phyloP scores from a whole-genome alignment of 2,888 invertebrate species.

The Cotesia congregata region DNA sequence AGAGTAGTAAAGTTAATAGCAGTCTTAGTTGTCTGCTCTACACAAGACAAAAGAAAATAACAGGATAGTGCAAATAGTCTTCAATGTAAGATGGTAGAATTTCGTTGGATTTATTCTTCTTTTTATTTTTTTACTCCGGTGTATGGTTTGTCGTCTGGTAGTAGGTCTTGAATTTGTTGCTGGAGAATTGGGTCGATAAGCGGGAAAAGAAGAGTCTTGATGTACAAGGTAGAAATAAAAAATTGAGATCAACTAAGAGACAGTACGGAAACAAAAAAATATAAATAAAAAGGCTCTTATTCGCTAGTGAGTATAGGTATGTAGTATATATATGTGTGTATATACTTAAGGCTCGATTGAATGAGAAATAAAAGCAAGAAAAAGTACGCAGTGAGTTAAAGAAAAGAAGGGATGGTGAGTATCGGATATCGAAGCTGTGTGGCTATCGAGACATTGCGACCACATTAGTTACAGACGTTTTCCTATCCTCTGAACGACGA shows the following conservation, averaged over 20 bases:
- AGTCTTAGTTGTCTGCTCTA: neutral
- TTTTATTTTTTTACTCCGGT: neutral
- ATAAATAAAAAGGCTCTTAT: neutral
- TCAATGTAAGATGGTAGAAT: neutral
- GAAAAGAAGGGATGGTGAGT: neutral
- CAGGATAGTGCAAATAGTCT: neutral
- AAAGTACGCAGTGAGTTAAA: neutral
- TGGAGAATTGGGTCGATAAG: neutral
- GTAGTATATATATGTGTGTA: neutral
- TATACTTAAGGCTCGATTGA: neutral
- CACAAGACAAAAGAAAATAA: neutral
- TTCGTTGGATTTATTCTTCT: neutral
- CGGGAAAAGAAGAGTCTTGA: neutral
- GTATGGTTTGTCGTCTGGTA: neutral
- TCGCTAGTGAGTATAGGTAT: neutral
- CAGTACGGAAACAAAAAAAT: neutral
- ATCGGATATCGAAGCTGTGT: conserved; percentile 30
- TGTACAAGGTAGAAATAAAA: neutral
- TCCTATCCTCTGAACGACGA: conserved; percentile 38
- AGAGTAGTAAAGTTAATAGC: neutral
- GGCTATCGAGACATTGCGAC: conserved; percentile 37
- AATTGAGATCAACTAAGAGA: neutral
- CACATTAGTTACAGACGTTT: conserved; percentile 48
- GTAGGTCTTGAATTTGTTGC: neutral
- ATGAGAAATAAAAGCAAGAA: neutral